phyloP scores from a whole-genome alignment of 2,888 invertebrate species.

The Ectropis crepuscularia region DNA sequence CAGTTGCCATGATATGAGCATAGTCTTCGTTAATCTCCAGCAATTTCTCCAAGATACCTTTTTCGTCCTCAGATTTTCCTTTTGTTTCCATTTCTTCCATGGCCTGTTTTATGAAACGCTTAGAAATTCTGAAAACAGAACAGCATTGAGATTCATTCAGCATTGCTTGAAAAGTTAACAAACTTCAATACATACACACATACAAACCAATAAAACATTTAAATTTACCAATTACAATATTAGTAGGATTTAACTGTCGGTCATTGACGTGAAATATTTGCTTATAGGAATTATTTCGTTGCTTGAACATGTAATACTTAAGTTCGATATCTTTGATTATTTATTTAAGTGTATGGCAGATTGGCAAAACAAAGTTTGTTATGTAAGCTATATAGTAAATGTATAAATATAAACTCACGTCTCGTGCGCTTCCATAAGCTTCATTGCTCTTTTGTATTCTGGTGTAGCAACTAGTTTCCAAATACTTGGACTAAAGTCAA shows the following conservation, averaged over 20 bases:
- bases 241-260: no score
- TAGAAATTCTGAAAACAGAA: constrained; percentile 53
- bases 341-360: no score
- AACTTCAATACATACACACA: no score
- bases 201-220: no score
- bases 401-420: constrained; percentile 56
- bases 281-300: no score
- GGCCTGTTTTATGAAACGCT: constrained; percentile 54
- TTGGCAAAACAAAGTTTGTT: neutral
- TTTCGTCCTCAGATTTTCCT: constrained; percentile 56
- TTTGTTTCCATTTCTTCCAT: constrained; percentile 51
- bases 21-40: constrained; percentile 83
- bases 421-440: constrained; percentile 59
- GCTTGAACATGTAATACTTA: no score
- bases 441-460: constrained; percentile 60
- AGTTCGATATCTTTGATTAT: no score
- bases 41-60: constrained; percentile 86
- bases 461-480: constrained; percentile 61
- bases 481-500: constrained; percentile 63
- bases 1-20: constrained; percentile 87
- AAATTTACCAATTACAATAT: no score
- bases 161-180: no score
- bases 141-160: no score
- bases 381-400: no score
- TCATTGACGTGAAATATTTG: no score